phyloP scores from a whole-genome alignment of 2,113 vertebrate genomes.

The Melanostigma gelatinosum region DNA sequence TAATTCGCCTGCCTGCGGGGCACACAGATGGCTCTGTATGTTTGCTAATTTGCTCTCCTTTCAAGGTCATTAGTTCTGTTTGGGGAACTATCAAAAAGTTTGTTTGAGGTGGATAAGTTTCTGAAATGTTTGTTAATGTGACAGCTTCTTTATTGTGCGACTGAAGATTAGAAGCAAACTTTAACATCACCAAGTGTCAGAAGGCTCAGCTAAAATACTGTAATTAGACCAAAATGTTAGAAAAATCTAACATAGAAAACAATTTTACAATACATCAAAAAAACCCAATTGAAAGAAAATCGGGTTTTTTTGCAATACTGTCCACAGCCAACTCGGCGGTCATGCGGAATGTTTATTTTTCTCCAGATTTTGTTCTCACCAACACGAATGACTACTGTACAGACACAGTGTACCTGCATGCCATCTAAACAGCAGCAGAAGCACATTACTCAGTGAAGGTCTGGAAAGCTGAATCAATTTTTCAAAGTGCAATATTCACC shows the following conservation, averaged over 20 bases:
- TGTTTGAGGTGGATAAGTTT: constrained; percentile 82
- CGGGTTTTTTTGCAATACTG: neutral
- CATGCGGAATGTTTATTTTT: constrained; percentile 39
- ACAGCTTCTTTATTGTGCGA: constrained; percentile 70
- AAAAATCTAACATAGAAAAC: neutral
- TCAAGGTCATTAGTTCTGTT: constrained; percentile 88
- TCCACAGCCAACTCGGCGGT: constrained; percentile 9
- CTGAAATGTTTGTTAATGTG: constrained; percentile 66
- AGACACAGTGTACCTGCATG: constrained; percentile 67
- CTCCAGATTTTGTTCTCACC: constrained; percentile 43
- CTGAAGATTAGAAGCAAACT: constrained; percentile 37
- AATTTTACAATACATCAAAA: neutral
- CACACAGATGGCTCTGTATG: constrained; percentile 86
- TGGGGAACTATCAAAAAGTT: constrained; percentile 84
- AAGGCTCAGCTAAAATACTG: neutral
- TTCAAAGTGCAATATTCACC: constrained; percentile 79
- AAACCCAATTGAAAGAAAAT: neutral
- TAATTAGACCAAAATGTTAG: constrained; percentile 1
- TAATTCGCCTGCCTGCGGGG: constrained; percentile 84
- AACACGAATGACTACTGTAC: constrained; percentile 54
- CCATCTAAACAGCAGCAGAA: constrained; percentile 70
- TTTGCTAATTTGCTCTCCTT: constrained; percentile 87
- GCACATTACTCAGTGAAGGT: constrained; percentile 77
- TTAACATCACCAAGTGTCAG: neutral
- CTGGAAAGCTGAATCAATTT: constrained; percentile 73